Evolutionary conservation across 2,888 invertebrate species (phyloP).

Genomic region (Metellina segmentata): DNA sequence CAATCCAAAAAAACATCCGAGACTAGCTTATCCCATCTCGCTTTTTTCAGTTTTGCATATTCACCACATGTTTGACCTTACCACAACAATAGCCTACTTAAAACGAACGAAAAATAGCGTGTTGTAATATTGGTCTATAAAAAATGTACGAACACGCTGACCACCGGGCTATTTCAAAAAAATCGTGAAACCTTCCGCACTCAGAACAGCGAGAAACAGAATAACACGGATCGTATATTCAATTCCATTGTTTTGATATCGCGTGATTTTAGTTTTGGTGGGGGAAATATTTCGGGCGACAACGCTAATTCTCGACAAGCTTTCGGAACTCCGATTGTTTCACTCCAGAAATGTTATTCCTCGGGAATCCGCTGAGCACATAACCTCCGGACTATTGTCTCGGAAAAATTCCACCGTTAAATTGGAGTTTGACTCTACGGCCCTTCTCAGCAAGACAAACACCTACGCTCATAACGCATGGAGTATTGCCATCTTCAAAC

Average conservation of each 20-base stretch:
- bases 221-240: slow-evolving; percentile 12
- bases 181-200: slow-evolving; percentile 16
- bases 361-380: background rate
- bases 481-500: background rate
- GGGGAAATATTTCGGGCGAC: slow-evolving; percentile 3
- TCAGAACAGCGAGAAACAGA: background rate
- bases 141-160: slow-evolving; percentile 4
- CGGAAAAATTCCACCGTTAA: background rate
- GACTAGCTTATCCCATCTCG: background rate
- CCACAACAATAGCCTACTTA: background rate
- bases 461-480: slow-evolving; percentile 1
- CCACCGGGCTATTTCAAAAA: slow-evolving; percentile 18
- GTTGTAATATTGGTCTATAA: slow-evolving; percentile 23
- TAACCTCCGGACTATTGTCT: background rate
- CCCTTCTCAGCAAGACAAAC: background rate
- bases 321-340: slow-evolving; percentile 32
- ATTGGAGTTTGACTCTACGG: background rate
- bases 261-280: slow-evolving; percentile 23
- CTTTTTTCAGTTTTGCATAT: background rate
- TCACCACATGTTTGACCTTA: background rate
- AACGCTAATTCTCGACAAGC: slow-evolving; percentile 14
- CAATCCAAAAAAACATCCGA: too few relatives aligned
- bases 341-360: background rate
- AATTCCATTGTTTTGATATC: slow-evolving; percentile 27
- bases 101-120: background rate